A percentile compares a stretch with the other conserved stretches of the same genome.
phyloP scores from a whole-genome alignment of 2,797 vertebrate genomes.

The Heterohyrax brucei region DNA sequence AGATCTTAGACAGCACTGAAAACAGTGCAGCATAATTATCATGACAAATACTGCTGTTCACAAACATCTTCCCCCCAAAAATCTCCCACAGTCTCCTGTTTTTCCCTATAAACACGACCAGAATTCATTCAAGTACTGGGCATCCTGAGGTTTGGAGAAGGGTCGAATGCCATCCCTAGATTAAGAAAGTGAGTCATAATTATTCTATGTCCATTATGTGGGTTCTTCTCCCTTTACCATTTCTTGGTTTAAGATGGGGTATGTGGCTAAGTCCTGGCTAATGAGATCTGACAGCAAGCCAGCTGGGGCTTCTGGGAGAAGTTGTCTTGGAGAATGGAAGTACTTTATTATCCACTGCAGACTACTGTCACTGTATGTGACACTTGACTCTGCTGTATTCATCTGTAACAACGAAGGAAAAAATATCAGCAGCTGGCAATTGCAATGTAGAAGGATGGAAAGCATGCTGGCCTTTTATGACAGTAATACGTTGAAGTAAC shows the following conservation, averaged over 20 bases:
- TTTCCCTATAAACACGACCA: background rate
- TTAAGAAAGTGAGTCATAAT: background rate
- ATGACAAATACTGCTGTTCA: background rate
- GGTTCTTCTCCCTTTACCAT: background rate
- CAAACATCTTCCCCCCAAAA: background rate
- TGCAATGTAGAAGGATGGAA: background rate
- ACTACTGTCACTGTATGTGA: background rate
- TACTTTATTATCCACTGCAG: background rate
- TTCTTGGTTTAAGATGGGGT: constrained; percentile 14
- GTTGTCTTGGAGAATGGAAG: background rate
- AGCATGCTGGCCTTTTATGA: background rate
- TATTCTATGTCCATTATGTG: background rate
- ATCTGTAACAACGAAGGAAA: background rate
- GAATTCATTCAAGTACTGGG: constrained; percentile 20
- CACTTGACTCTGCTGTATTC: background rate
- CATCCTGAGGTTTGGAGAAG: background rate
- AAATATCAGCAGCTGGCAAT: background rate
- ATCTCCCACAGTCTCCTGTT: background rate
- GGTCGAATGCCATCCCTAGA: background rate
- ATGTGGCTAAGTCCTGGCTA: background rate
- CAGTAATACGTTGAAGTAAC: background rate
- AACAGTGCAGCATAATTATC: background rate
- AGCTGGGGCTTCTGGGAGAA: constrained; percentile 12
- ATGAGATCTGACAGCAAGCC: background rate
- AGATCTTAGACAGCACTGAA: background rate